Conservation (phyloP, 2,888 invertebrate genomes). For the Priocnemis perturbator region DNA sequence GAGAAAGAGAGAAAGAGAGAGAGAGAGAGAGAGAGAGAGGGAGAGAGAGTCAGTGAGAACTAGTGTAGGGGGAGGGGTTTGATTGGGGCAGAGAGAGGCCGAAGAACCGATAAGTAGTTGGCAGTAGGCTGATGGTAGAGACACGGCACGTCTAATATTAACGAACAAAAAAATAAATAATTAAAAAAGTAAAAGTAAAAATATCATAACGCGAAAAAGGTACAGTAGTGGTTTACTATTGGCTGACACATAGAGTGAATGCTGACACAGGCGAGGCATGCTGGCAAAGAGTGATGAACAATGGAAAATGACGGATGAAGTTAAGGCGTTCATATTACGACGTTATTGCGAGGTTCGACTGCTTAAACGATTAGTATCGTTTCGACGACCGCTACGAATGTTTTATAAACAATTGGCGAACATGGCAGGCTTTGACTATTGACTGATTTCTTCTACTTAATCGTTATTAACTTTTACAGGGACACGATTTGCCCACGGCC, state of each 20-base stretch:
- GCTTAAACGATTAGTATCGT: conserved; percentile 36
- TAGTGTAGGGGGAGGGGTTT: too few relatives aligned
- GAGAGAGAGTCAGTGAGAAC: background rate
- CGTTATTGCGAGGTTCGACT: conserved; percentile 21
- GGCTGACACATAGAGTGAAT: conserved; percentile 69
- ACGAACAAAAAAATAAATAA: conserved; percentile 46
- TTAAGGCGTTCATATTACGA: conserved; percentile 6
- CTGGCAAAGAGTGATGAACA: conserved; percentile 55
- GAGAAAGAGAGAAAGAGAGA: conserved; percentile 13
- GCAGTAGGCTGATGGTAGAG: conserved; percentile 71
- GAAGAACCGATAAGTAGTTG: conserved; percentile 63
- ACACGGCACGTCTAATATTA: conserved; percentile 71
- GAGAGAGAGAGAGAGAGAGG: conserved; percentile 16
- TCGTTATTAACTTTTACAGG: too few relatives aligned
- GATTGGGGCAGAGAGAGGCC: conserved; percentile 18
- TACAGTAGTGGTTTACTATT: conserved; percentile 69
- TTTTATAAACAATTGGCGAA: background rate
- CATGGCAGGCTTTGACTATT: background rate
- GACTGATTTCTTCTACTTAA: background rate
- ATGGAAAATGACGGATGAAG: conserved; percentile 31
- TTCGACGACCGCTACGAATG: conserved; percentile 5
- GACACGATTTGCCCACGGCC: too few relatives aligned
- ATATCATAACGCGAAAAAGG: conserved; percentile 69
- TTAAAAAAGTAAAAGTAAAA: conserved; percentile 59
- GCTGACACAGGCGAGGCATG: conserved; percentile 67